These are phyloP conservation scores for Trochalopteron elliotii DNA, from an alignment of 2,113 vertebrate genomes.

Conservation along the genomic window DNA sequence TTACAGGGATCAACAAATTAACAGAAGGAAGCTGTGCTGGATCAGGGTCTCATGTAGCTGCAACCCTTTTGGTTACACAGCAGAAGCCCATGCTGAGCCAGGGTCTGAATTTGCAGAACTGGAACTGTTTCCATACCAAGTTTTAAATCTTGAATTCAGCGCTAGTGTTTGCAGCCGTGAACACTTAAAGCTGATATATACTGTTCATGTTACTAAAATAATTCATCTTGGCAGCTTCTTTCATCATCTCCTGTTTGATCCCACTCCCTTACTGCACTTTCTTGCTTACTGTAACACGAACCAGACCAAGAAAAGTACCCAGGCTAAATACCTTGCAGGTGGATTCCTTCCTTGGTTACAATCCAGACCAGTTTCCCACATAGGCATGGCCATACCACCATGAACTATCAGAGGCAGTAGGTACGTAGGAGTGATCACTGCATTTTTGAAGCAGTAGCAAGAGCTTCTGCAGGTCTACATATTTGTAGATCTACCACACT, in stretches of 20 bases:
- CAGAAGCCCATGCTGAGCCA: not conserved
- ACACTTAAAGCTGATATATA: not conserved
- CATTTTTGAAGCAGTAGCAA: not conserved
- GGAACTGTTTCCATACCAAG: not conserved
- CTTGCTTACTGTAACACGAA: not conserved
- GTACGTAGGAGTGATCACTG: not conserved
- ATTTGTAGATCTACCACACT: not conserved
- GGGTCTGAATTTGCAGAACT: not conserved
- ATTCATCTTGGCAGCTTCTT: not conserved
- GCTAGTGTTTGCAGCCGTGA: not conserved
- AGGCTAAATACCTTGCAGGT: not conserved
- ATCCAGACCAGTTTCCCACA: not conserved
- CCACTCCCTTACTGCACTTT: not conserved
- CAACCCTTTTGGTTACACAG: not conserved
- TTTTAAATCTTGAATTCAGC: not conserved
- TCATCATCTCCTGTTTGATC: not conserved
- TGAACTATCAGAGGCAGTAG: not conserved
- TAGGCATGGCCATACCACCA: accelerated
- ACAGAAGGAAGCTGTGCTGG: not conserved
- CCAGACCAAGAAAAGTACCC: not conserved
- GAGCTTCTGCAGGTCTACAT: not conserved
- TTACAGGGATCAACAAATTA: not conserved
- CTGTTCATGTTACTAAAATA: not conserved
- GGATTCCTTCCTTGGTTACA: not conserved
- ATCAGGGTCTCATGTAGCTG: not conserved